Base-by-base conservation (phyloP, 2,888 invertebrate genomes). In the Cryptus armator region DNA sequence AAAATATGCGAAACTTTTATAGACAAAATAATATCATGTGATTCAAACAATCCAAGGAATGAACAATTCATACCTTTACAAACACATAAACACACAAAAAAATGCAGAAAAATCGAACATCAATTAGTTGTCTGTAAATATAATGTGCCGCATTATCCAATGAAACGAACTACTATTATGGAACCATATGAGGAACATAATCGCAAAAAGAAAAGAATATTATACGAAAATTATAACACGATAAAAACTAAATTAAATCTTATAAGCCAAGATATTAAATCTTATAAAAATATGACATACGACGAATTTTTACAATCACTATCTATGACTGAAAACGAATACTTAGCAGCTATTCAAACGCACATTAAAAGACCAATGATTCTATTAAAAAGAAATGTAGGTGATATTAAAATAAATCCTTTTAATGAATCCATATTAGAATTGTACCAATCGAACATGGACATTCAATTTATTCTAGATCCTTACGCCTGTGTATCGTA, bases 71-170 rank as follows among this genome's bases (percentile, higher is more conserved):
- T 75, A 56, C 51, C 43, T 0, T 76, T 68, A 43, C 68, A 75
- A 48, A 24, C 64, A 19, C 81, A 78, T 48, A 46, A 67, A 46
- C 81, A 86, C 62, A 83, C 79, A 9, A 72, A 68, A n/a, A n/a
- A 80, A 10, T 86, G 81, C 70, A 76, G 81, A 66, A 80, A 75
- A 62, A 75, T 79, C 16, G 81, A 77, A 24, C 68, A 81, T 10
- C 70, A 84, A 51, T 64, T 70, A 75, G 10, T 62, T 70, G 66
- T 43, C 19, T 56, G 56, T 56, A 56, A 56, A 56, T 56, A 56
- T 56, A 56, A 19, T 56, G 19, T 56, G 10, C 56, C 56, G 16
- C 10, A 56, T 56, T 56, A 56, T 19, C 56, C 19, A 10, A 56
- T 56, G 56, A 56, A 9, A 16, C 14, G 16, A 56, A 19, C 56